These are phyloP conservation scores for Coelogynopora nodosa DNA, from an alignment of 2,888 invertebrate species.

Conservation along the genomic window DNA sequence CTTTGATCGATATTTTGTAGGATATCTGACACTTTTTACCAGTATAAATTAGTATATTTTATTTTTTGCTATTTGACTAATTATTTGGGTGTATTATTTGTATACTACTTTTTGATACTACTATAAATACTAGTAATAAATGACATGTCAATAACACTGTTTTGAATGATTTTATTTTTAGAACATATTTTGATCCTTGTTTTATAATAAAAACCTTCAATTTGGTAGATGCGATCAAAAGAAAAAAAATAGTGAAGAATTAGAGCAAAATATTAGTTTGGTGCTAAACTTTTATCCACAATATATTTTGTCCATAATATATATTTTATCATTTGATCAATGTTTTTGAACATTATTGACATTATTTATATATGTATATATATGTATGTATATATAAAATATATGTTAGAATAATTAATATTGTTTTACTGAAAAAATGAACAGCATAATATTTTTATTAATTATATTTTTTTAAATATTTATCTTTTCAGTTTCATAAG, in stretches of 20 bases:
- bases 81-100: not conserved
- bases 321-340: too few relatives aligned
- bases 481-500: too few relatives aligned
- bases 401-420: too few relatives aligned
- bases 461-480: too few relatives aligned
- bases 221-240: not conserved
- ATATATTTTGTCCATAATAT: too few relatives aligned
- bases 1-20: slow-evolving; percentile 11
- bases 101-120: slow-evolving; percentile 5
- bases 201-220: not conserved
- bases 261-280: slow-evolving; percentile 10
- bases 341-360: too few relatives aligned
- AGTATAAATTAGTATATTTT: slow-evolving; percentile 15
- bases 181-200: not conserved
- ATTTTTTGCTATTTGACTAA: slow-evolving; percentile 29
- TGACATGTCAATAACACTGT: slow-evolving; percentile 31
- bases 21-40: not conserved
- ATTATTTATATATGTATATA: too few relatives aligned
- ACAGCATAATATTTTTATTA: too few relatives aligned
- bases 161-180: slow-evolving; percentile 24
- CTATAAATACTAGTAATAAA: slow-evolving; percentile 17
- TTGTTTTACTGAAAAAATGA: too few relatives aligned
- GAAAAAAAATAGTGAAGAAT: slow-evolving; percentile 5
- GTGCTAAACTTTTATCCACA: slow-evolving; percentile 15
- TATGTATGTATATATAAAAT: too few relatives aligned